phyloP scores from a whole-genome alignment of 2,113 vertebrate species.

The Daboia siamensis region DNA sequence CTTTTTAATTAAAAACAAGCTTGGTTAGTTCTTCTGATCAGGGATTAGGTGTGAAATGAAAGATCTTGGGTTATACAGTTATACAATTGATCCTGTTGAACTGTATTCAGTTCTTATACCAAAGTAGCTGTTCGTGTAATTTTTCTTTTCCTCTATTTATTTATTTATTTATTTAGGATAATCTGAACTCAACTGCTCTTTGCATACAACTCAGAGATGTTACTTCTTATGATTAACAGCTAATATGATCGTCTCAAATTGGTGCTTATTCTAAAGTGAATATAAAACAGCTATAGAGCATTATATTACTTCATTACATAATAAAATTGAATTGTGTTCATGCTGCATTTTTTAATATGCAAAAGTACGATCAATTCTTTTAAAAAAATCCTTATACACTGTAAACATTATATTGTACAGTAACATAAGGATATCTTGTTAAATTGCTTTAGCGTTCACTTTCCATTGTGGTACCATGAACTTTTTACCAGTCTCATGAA shows the following conservation, averaged over 20 bases:
- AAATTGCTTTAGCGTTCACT: neutral
- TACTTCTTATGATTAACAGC: constrained; percentile 52
- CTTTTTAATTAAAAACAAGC: constrained; percentile 54
- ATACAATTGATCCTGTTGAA: constrained; percentile 77
- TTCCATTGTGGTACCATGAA: neutral
- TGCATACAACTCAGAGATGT: constrained; percentile 62
- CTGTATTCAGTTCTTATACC: constrained; percentile 71
- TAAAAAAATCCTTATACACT: neutral
- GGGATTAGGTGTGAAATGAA: constrained; percentile 67
- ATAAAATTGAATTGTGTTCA: neutral
- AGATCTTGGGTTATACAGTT: constrained; percentile 70
- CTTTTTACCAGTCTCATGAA: neutral
- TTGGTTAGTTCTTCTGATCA: constrained; percentile 60
- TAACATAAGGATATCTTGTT: neutral
- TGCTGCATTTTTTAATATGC: constrained; percentile 13
- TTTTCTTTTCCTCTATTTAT: constrained; percentile 38
- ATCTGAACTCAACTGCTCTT: constrained; percentile 68
- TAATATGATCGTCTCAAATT: constrained; percentile 57
- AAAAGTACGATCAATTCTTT: constrained; percentile 38
- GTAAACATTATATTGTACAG: neutral
- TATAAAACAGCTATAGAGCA: constrained; percentile 50
- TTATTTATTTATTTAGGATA: constrained; percentile 48
- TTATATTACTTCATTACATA: constrained; percentile 16
- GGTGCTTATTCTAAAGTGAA: constrained; percentile 52
- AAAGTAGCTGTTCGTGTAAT: constrained; percentile 47